Conservation (phyloP, 2,888 invertebrate species). For the Luperina testacea region DNA sequence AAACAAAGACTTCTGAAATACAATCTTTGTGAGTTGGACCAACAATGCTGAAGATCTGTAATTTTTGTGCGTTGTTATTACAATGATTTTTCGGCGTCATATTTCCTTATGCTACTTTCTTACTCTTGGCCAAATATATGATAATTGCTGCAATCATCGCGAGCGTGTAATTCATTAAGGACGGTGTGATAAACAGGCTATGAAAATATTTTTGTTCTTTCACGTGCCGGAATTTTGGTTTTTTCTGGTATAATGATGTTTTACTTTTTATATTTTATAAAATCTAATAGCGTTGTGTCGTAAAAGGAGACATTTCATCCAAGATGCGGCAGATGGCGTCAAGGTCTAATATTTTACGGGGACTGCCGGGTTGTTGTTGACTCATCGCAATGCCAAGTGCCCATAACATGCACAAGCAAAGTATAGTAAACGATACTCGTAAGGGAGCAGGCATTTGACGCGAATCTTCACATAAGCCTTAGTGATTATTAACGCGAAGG, state of each 20-base stretch:
- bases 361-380: conserved; percentile 54
- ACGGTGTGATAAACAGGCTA: conserved; percentile 38
- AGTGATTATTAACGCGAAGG: conserved; percentile 15
- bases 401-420: conserved; percentile 53
- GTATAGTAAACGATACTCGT: conserved; percentile 41
- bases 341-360: conserved; percentile 66
- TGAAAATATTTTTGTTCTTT: conserved; percentile 47
- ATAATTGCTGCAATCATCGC: conserved; percentile 50
- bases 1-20: conserved; percentile 38
- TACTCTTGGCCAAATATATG: conserved; percentile 44
- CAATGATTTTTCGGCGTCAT: conserved; percentile 25
- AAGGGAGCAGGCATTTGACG: conserved; percentile 28
- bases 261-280: conserved; percentile 65
- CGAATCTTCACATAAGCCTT: conserved; percentile 9
- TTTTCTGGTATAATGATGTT: conserved; percentile 47
- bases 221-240: neutral
- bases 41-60: conserved; percentile 14
- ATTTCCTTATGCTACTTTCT: conserved; percentile 29
- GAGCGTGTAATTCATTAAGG: conserved; percentile 46
- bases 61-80: conserved; percentile 26
- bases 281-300: conserved; percentile 65
- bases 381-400: conserved; percentile 47
- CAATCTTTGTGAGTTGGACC: conserved; percentile 26
- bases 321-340: conserved; percentile 63
- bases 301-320: conserved; percentile 64